Evolutionary conservation across 1,140 invertebrate genomes (phyloP).

Genomic region (Bombyx mandarina): DNA sequence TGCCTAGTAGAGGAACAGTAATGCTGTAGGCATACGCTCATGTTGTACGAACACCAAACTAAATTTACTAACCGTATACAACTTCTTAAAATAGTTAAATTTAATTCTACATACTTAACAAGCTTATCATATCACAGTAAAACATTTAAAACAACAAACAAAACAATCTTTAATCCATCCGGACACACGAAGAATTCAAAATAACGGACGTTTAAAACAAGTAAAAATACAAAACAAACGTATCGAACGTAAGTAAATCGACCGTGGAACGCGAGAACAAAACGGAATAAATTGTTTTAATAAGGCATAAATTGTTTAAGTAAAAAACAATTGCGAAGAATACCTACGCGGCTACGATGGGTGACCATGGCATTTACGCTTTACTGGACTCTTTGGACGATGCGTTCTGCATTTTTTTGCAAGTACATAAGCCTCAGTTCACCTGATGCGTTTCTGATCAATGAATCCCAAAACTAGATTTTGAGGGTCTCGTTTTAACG

Average conservation of each 20-base stretch:
- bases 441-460: too few relatives aligned
- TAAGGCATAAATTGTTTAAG: constrained; percentile 33
- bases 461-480: not conserved
- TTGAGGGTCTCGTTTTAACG: too few relatives aligned
- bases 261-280: constrained; percentile 39
- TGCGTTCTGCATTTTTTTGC: constrained; percentile 43
- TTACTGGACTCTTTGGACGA: constrained; percentile 41
- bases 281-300: constrained; percentile 56
- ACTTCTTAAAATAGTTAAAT: too few relatives aligned
- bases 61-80: too few relatives aligned
- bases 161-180: too few relatives aligned
- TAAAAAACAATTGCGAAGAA: constrained; percentile 34
- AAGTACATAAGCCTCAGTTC: constrained; percentile 2
- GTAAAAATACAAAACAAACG: constrained; percentile 38
- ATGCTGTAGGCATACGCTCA: too few relatives aligned
- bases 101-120: too few relatives aligned
- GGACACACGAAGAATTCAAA: constrained; percentile 31
- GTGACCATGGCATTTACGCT: constrained; percentile 65
- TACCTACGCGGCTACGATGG: constrained; percentile 43
- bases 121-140: too few relatives aligned
- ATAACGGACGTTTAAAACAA: constrained; percentile 30
- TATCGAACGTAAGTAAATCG: constrained; percentile 43
- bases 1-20: too few relatives aligned
- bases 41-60: too few relatives aligned
- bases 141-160: too few relatives aligned